phyloP scores from a whole-genome alignment of 2,797 vertebrate species.

The Heliangelus exortis region DNA sequence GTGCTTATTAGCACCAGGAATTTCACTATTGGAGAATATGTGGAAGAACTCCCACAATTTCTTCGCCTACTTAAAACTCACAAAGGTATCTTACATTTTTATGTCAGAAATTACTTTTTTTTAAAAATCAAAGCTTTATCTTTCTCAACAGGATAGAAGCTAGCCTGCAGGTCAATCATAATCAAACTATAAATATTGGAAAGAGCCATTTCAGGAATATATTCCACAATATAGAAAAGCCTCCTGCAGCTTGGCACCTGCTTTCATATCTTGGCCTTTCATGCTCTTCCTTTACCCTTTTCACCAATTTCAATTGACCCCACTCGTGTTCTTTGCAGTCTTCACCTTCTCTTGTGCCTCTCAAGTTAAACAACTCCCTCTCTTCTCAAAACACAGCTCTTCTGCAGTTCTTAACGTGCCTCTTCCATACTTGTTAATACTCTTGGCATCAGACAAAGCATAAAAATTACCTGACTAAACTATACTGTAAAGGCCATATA shows the following conservation, averaged over 20 bases:
- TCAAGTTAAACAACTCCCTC: background rate
- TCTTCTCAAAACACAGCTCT: background rate
- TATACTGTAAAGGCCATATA: background rate
- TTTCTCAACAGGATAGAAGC: background rate
- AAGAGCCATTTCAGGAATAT: background rate
- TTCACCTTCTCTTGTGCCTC: background rate
- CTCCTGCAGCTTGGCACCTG: background rate
- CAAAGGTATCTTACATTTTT: background rate
- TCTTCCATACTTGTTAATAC: background rate
- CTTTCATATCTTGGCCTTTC: background rate
- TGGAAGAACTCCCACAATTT: background rate
- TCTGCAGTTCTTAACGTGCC: background rate
- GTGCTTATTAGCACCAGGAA: background rate
- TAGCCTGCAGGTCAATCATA: background rate
- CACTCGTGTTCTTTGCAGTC: background rate
- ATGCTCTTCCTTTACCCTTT: background rate
- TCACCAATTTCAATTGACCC: background rate
- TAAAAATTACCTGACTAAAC: background rate
- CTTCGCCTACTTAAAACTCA: background rate
- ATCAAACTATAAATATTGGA: background rate
- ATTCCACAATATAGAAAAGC: background rate
- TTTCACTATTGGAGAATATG: background rate
- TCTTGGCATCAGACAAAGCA: background rate
- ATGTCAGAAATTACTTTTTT: background rate
- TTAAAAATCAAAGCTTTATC: background rate